These are phyloP conservation scores for Notospermus geniculatus DNA, from an alignment of 1,140 invertebrate species.

Conservation along the genomic window DNA sequence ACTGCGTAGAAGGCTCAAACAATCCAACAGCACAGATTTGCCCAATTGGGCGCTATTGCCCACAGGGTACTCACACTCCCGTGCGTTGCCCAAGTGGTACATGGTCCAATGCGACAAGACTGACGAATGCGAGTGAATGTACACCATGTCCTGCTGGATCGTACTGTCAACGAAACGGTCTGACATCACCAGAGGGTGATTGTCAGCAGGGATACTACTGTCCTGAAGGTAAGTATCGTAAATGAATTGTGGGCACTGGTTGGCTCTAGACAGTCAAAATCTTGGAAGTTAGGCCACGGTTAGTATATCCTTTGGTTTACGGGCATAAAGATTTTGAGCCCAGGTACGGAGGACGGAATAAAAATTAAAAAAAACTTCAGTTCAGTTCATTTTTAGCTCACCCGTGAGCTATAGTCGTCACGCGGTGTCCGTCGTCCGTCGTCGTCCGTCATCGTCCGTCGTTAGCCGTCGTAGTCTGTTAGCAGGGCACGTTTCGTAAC, in stretches of 20 bases:
- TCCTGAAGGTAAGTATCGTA: conserved; percentile 33
- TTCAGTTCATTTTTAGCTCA: no score
- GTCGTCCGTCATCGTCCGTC: no score
- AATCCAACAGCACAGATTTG: conserved; percentile 36
- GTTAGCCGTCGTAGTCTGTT: no score
- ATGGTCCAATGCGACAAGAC: conserved; percentile 43
- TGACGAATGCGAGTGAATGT: conserved; percentile 32
- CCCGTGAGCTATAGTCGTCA: no score
- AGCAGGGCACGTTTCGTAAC: no score
- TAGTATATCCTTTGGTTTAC: no score
- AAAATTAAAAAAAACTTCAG: no score
- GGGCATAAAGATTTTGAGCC: no score
- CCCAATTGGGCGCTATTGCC: conserved; percentile 44
- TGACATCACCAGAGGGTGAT: conserved; percentile 38
- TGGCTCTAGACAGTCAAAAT: no score
- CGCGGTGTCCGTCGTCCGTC: no score
- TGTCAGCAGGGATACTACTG: conserved; percentile 51
- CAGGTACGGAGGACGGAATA: no score
- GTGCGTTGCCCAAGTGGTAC: conserved; percentile 42
- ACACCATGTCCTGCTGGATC: conserved; percentile 44
- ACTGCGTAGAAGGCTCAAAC: conserved; percentile 40
- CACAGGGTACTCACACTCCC: conserved; percentile 45
- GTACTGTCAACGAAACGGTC: conserved; percentile 43
- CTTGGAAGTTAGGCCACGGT: no score
- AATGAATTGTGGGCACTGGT: neutral